Evolutionary conservation across 2,888 invertebrate species (phyloP).

Genomic region (Acleris emargana): DNA sequence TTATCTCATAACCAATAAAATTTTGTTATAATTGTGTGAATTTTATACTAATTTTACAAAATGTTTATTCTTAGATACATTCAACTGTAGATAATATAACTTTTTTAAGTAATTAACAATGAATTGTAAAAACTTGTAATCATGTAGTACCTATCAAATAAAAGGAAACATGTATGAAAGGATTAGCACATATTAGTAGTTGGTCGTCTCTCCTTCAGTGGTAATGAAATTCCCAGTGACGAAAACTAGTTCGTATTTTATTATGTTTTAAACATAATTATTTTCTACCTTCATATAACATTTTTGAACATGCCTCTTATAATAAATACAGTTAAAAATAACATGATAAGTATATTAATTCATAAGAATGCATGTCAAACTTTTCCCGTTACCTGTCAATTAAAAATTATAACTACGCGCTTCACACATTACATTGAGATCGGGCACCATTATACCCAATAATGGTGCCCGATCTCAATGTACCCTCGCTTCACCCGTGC

Average conservation of each 20-base stretch:
- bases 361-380: not conserved
- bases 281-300: constrained; percentile 37
- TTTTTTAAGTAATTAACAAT: constrained; percentile 27
- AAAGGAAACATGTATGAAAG: constrained; percentile 10
- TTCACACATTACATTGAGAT: too few relatives aligned
- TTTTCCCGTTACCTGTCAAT: not conserved
- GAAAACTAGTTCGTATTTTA: constrained; percentile 30
- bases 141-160: constrained; percentile 32
- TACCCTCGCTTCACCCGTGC: too few relatives aligned
- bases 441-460: too few relatives aligned
- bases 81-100: constrained; percentile 35
- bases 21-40: constrained; percentile 33
- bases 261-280: constrained; percentile 34
- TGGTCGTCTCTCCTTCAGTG: constrained; percentile 8
- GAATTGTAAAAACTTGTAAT: constrained; percentile 35
- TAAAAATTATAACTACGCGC: too few relatives aligned
- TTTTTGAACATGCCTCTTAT: constrained; percentile 34
- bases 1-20: constrained; percentile 18
- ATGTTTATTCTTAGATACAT: constrained; percentile 31
- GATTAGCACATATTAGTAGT: constrained; percentile 9
- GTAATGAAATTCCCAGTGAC: constrained; percentile 30
- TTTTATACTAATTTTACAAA: constrained; percentile 36
- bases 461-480: too few relatives aligned
- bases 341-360: constrained; percentile 10
- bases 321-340: constrained; percentile 33